Evolutionary conservation across 2,113 vertebrate species (phyloP), one percentile per base, ranked within the genome.

Genomic region (Aramus guarauna): DNA sequence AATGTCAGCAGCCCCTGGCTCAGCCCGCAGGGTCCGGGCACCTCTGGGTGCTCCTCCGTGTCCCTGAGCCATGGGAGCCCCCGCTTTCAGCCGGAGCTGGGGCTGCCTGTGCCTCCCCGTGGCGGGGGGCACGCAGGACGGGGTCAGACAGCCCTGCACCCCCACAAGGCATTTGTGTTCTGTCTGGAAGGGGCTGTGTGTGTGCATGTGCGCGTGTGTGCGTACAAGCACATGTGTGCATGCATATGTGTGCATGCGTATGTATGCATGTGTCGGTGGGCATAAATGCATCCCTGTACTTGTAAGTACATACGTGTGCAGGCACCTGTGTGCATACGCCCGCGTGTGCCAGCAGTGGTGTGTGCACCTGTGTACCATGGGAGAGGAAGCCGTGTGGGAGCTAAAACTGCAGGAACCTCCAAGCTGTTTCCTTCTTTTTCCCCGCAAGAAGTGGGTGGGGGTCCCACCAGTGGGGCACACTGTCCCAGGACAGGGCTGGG

Each of bases 121-220:
- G 1, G 50, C 0, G 0, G 4, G 8, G 41, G 1, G 1, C 41
- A 7, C 23, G 2, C 7, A 16, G 75, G 76, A 32, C 1, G 1
- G 30, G 24, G n/a, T 15, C 0, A 0, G 47, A 12, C 22, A 63
- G 62, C 48, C 62, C 48, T 6, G 36, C 1, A 2, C 63, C 36
- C 6, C 27, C 5, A 8, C 22, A 1, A 14, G 32, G 69, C 0
- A 3, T n/a, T 52, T 7, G 0, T 10, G 30, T 64, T 52, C 69
- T 3, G 0, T 6, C 56, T 59, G 37, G 36, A 34, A 75, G 68
- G 47, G 41, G 53, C 74, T 48, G 36, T 2, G 1, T 9, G 8
- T 20, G 19, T 9, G 22, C 22, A 13, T 1, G 4, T 10, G 43
- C 19, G 18, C 22, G 3, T 6, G 19, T 7, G 3, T 16, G 8